Percentiles rank a stretch among this genome's conserved stretches.
These are phyloP conservation scores for Lycodopsis pacificus DNA, from an alignment of 2,797 vertebrate species.

Conservation along the genomic window DNA sequence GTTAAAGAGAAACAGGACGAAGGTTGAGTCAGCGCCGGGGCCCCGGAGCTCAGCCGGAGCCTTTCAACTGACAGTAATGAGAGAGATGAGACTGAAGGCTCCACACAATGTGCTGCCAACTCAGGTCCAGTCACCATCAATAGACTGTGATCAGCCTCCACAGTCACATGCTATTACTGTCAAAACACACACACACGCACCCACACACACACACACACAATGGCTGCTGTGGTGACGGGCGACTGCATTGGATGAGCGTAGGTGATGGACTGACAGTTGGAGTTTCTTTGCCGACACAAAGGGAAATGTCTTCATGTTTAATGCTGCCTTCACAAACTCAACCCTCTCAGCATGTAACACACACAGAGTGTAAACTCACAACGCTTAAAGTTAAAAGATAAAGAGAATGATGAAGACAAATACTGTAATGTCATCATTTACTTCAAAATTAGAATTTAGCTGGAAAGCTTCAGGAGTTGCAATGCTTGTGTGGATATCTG, in stretches of 20 bases:
- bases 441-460: too few relatives aligned
- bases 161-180: not conserved
- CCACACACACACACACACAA: not conserved
- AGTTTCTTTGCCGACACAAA: not conserved
- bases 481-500: not conserved
- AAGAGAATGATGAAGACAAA: too few relatives aligned
- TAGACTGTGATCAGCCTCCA: not conserved
- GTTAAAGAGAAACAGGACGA: too few relatives aligned
- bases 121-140: not conserved
- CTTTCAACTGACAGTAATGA: too few relatives aligned
- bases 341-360: too few relatives aligned
- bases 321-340: not conserved
- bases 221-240: constrained; percentile 5
- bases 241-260: constrained; percentile 12
- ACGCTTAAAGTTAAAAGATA: too few relatives aligned
- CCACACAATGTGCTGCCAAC: not conserved
- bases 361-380: too few relatives aligned
- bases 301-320: not conserved
- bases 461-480: too few relatives aligned
- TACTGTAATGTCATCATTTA: too few relatives aligned
- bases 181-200: constrained; percentile 13
- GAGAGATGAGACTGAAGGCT: too few relatives aligned
- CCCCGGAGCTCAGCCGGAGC: too few relatives aligned
- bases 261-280: not conserved
- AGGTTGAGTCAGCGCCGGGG: too few relatives aligned